phyloP scores from a whole-genome alignment of 2,888 invertebrate genomes.

The Cryptosula pallasiana region DNA sequence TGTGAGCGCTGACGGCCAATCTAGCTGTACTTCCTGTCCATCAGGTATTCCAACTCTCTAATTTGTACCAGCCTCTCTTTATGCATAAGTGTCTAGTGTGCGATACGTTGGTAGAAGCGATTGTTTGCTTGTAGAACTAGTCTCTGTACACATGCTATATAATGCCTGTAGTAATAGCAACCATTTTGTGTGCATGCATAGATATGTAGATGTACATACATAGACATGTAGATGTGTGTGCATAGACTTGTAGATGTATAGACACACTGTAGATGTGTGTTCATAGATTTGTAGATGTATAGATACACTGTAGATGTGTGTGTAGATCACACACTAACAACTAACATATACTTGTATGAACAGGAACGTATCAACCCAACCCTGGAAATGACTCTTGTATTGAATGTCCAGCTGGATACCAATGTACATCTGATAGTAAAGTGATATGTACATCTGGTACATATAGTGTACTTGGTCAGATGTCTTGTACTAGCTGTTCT shows the following conservation, averaged over 20 bases:
- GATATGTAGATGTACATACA: too few relatives aligned
- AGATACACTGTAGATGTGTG: too few relatives aligned
- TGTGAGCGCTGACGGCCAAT: conserved; percentile 35
- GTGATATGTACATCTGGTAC: neutral
- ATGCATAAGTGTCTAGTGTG: too few relatives aligned
- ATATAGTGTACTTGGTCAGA: neutral
- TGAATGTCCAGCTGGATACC: neutral
- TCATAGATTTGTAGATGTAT: too few relatives aligned
- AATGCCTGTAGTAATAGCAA: neutral
- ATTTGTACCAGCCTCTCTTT: too few relatives aligned
- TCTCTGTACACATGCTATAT: neutral
- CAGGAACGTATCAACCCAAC: too few relatives aligned
- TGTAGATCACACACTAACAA: too few relatives aligned
- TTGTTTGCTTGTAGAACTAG: neutral
- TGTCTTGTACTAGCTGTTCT: neutral
- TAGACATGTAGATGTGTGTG: too few relatives aligned
- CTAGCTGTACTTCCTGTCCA: conserved; percentile 34
- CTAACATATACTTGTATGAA: too few relatives aligned
- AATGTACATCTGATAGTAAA: neutral
- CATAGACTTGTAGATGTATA: too few relatives aligned
- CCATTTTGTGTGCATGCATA: too few relatives aligned
- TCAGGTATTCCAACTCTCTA: neutral
- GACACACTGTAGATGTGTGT: too few relatives aligned
- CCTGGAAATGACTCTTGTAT: neutral
- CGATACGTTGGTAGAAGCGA: neutral